Percentiles rank a stretch among this genome's conserved stretches.
These are phyloP conservation scores for Pheosia gnoma DNA, from an alignment of 2,888 invertebrate genomes.

Conservation along the genomic window DNA sequence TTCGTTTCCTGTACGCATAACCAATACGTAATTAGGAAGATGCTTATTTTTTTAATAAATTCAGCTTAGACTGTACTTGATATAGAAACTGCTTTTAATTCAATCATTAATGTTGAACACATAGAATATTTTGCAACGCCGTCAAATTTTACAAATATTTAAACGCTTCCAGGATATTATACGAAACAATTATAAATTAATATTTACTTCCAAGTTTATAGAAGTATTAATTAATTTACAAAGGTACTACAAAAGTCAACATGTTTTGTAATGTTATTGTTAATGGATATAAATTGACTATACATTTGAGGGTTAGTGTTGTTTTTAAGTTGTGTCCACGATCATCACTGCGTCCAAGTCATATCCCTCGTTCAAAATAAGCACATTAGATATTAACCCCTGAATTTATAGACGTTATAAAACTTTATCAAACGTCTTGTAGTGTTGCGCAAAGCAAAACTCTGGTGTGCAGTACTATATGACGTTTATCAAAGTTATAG, in stretches of 20 bases:
- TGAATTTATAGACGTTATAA: no score
- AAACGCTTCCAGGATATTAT: slow-evolving; percentile 25
- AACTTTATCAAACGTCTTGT: no score
- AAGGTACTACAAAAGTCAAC: no score
- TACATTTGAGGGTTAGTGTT: neutral
- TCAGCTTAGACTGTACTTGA: slow-evolving; percentile 17
- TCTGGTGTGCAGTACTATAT: no score
- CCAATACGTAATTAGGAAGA: slow-evolving; percentile 24
- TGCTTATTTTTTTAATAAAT: neutral
- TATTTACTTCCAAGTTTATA: neutral
- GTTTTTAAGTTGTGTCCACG: neutral
- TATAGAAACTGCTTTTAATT: slow-evolving; percentile 35
- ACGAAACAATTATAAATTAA: neutral
- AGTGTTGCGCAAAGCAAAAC: no score
- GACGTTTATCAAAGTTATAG: no score
- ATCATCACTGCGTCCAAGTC: slow-evolving; percentile 22
- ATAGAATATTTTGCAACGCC: slow-evolving; percentile 40
- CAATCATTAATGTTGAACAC: slow-evolving; percentile 28
- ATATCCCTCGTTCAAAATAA: slow-evolving; percentile 26
- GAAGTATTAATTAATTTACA: no score
- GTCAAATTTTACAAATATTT: slow-evolving; percentile 29
- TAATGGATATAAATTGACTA: no score
- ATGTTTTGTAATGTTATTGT: no score
- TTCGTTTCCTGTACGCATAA: slow-evolving; percentile 22
- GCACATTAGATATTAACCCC: slow-evolving; percentile 29